Base-by-base conservation (phyloP, 2,113 vertebrate genomes). In the Odocoileus hemionus region DNA sequence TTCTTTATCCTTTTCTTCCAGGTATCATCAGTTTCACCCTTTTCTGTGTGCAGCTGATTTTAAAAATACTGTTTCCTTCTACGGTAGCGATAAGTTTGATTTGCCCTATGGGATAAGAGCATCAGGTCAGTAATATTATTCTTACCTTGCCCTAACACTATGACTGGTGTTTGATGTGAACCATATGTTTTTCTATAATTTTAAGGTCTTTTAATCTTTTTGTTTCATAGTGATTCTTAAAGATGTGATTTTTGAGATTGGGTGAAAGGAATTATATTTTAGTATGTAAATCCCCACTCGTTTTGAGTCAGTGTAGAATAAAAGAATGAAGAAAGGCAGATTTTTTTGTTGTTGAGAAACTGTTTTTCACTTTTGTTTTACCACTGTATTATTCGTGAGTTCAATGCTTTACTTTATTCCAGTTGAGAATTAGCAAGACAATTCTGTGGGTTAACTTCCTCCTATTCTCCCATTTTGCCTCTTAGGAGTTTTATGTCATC, bases 31-130 rank as follows among this genome's bases (percentile, higher is more conserved):
- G 92, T 97, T 99, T 98, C 98, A 99, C 91, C 99, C 99, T 0
- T 99, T 99, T 97, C 93, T 99, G 88, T 99, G 99, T 0, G 55
- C 97, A 79, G 76, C 93, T 89, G 98, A 99, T 94, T 99, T 99
- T 97, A 52, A 95, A 96, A 97, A 98, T 86, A 96, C 97, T 82
- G 96, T 98, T 25, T 96, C 90, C 84, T 95, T 97, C 8, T 98
- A 97, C 0, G 98, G 97, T 89, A 98, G 94, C 0, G 47, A 98
- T 95, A 98, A 98, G 36, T 98, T 98, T 96, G 97, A 98, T 64
- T 97, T 99, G 10, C 99, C 99, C 95, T 99, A 99, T 1, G 99
- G 99, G 96, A 96, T 97, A 96, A 99, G 61, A 96, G 97, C 85
- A 97, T 98, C 98, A 98, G 98, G 99, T 99, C 94, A 98, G 99